phyloP scores from a whole-genome alignment of 2,797 vertebrate species.

The Heteromormyrus szaboi region DNA sequence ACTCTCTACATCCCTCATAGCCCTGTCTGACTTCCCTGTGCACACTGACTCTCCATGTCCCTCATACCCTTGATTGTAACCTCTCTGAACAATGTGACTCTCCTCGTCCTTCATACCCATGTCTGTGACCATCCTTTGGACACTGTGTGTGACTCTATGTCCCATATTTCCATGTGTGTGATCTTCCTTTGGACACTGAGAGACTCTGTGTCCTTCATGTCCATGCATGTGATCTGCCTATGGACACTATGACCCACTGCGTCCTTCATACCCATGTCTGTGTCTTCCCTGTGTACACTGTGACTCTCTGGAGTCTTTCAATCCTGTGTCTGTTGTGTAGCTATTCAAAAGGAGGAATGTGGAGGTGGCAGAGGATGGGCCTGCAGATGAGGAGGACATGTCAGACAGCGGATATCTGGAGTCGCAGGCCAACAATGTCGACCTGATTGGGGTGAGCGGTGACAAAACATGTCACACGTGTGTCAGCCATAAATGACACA shows the following conservation, averaged over 20 bases:
- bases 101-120: background rate
- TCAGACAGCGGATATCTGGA: slow-evolving; percentile 90
- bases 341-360: slow-evolving; percentile 97
- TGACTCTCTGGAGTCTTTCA: background rate
- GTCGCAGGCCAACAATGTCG: slow-evolving; percentile 92
- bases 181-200: background rate
- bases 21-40: background rate
- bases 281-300: background rate
- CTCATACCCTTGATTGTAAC: background rate
- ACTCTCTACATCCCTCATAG: background rate
- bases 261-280: background rate
- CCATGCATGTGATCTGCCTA: background rate
- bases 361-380: slow-evolving; percentile 76
- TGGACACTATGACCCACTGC: background rate
- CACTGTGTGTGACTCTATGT: background rate
- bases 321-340: slow-evolving; percentile 46
- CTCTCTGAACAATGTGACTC: background rate
- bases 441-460: slow-evolving; percentile 76
- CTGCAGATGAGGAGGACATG: slow-evolving; percentile 89
- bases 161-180: background rate
- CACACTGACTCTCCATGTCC: background rate
- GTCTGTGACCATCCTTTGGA: background rate
- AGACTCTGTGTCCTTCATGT: background rate
- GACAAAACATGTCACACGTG: background rate
- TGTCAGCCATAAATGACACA: no score